Percentiles rank a stretch among this genome's conserved stretches.
Evolutionary conservation across 2,888 invertebrate species (phyloP).

Genomic region (Cremastinae sp.): DNA sequence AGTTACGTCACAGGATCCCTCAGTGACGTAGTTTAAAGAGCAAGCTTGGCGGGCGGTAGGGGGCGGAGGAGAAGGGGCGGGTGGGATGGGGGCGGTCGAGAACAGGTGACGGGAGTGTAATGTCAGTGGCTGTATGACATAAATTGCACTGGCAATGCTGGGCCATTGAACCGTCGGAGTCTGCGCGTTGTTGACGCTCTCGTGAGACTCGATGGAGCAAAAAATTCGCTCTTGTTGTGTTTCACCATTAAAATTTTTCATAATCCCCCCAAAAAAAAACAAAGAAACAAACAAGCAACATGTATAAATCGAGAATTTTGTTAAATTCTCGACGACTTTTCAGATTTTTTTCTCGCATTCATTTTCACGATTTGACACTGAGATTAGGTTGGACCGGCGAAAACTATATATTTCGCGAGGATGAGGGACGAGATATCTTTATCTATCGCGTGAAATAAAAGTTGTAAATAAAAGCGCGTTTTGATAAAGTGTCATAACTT

Average conservation of each 20-base stretch:
- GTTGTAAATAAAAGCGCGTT: slow-evolving; percentile 46
- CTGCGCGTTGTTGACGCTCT: slow-evolving; percentile 53
- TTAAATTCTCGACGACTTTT: no score
- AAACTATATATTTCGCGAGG: no score
- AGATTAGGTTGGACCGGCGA: no score
- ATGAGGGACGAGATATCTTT: slow-evolving; percentile 53
- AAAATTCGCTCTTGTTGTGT: slow-evolving; percentile 22
- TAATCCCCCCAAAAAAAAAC: no score
- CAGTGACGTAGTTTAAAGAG: slow-evolving; percentile 48
- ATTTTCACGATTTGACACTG: no score
- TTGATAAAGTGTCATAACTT: slow-evolving; percentile 69
- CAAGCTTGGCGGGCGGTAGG: background rate
- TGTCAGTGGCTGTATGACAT: slow-evolving; percentile 29
- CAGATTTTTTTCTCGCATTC: no score
- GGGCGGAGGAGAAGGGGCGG: background rate
- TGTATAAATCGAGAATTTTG: no score
- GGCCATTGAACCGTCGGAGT: slow-evolving; percentile 63
- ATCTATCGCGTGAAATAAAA: slow-evolving; percentile 22
- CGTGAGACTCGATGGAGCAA: slow-evolving; percentile 7
- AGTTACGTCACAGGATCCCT: slow-evolving; percentile 51
- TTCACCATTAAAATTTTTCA: no score
- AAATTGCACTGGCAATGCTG: slow-evolving; percentile 40
- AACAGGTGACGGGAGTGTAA: slow-evolving; percentile 54
- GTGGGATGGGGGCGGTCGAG: no score
- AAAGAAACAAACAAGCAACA: no score